phyloP scores from a whole-genome alignment of 2,888 invertebrate species.

The Lepidochitona cinerea region DNA sequence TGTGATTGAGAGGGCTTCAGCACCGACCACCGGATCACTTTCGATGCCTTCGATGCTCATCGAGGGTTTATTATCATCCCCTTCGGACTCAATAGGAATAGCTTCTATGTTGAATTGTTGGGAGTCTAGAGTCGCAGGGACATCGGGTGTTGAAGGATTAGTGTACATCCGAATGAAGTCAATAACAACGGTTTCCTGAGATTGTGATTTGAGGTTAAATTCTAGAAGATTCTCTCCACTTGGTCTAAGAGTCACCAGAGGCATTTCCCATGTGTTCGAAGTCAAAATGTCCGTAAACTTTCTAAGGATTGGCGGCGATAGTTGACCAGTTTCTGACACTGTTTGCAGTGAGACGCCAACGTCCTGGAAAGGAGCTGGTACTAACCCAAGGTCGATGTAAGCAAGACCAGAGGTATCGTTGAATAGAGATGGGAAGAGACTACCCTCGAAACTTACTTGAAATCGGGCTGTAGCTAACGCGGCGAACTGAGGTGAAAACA shows the following conservation, averaged over 20 bases:
- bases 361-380: background rate
- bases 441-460: background rate
- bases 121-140: background rate
- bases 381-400: background rate
- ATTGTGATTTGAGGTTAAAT: background rate
- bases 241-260: background rate
- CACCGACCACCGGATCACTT: background rate
- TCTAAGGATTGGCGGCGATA: background rate
- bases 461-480: background rate
- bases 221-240: background rate
- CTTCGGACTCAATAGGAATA: background rate
- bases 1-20: background rate
- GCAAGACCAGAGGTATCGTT: background rate
- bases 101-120: background rate
- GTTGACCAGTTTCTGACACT: background rate
- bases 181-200: background rate
- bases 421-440: background rate
- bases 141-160: background rate
- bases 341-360: background rate
- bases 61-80: background rate
- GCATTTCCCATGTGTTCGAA: background rate
- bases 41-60: background rate
- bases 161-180: background rate
- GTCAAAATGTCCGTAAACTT: background rate
- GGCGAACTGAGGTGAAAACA: background rate